Evolutionary conservation across 2,797 vertebrate species (phyloP).

Genomic region (Podargus strigoides): DNA sequence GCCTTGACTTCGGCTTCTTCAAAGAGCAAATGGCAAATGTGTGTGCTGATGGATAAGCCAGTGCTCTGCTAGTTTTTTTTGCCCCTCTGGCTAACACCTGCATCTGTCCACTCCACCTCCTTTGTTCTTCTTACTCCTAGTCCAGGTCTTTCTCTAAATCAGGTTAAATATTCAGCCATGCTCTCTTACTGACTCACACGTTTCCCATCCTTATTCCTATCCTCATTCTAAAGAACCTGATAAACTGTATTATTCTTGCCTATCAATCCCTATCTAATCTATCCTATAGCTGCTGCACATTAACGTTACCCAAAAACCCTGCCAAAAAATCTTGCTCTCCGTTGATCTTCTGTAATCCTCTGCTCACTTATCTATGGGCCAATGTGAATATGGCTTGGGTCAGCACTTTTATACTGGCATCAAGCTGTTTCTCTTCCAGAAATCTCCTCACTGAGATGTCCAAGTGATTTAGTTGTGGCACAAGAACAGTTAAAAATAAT

Average conservation of each 20-base stretch:
- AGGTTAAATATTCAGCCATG: background rate
- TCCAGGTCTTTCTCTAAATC: background rate
- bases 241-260: background rate
- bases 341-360: background rate
- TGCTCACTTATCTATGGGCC: background rate
- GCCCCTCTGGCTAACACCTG: fast-evolving
- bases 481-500: slow-evolving; percentile 19
- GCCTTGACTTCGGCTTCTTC: background rate
- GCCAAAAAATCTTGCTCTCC: slow-evolving; percentile 10
- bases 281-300: background rate
- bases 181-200: background rate
- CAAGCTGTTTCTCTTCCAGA: background rate
- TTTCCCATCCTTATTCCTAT: background rate
- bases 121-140: background rate
- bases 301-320: background rate
- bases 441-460: background rate
- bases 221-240: background rate
- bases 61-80: background rate
- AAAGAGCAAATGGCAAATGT: background rate
- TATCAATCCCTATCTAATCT: background rate
- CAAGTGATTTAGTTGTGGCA: background rate
- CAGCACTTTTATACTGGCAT: background rate
- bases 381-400: background rate
- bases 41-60: background rate
- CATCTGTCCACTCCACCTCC: background rate